phyloP scores from a whole-genome alignment of 1,140 invertebrate genomes.

The Drosophila sproati region DNA sequence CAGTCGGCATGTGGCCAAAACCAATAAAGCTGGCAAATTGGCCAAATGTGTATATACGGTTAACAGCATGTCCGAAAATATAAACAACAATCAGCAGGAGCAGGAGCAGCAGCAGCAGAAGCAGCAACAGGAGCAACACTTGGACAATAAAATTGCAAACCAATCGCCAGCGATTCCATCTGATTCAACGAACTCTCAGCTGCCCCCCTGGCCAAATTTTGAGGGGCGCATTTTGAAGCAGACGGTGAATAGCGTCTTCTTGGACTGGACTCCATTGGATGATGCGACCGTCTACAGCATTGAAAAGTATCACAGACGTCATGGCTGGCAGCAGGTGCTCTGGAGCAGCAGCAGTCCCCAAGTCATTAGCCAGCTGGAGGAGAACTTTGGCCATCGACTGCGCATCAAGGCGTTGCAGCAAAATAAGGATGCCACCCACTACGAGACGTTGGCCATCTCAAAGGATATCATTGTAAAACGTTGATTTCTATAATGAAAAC shows the following conservation, averaged over 20 bases:
- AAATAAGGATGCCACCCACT: slow-evolving; percentile 23
- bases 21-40: slow-evolving; percentile 60
- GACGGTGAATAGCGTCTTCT: slow-evolving; percentile 57
- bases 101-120: neutral
- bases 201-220: slow-evolving; percentile 49
- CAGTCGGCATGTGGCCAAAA: slow-evolving; percentile 57
- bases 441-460: slow-evolving; percentile 58
- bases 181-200: neutral
- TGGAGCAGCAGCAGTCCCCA: slow-evolving; percentile 55
- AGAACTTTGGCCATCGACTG: slow-evolving; percentile 73
- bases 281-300: slow-evolving; percentile 63
- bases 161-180: slow-evolving; percentile 9
- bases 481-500: neutral
- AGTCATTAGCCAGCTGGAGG: slow-evolving; percentile 61
- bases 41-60: slow-evolving; percentile 59
- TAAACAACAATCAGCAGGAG: slow-evolving; percentile 50
- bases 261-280: slow-evolving; percentile 58
- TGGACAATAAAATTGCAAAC: slow-evolving; percentile 33
- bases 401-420: slow-evolving; percentile 65
- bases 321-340: slow-evolving; percentile 68
- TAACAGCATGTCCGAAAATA: slow-evolving; percentile 49
- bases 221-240: slow-evolving; percentile 45
- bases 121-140: neutral
- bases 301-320: slow-evolving; percentile 59
- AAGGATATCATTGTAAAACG: slow-evolving; percentile 64